Evolutionary conservation across 2,888 invertebrate species (phyloP).

Genomic region (Loripinus fragilis): DNA sequence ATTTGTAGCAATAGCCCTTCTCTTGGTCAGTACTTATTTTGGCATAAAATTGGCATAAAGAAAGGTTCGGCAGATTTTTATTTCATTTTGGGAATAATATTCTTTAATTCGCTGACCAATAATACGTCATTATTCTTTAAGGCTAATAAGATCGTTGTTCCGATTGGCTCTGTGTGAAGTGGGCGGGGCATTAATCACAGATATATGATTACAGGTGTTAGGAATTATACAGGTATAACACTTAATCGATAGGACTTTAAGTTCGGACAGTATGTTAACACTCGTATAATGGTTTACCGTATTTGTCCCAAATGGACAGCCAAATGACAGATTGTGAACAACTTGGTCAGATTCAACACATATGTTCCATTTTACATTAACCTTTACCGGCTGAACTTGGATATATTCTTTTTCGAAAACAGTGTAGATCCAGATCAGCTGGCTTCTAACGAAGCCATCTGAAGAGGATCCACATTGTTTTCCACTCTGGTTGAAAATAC

Average conservation of each 20-base stretch:
- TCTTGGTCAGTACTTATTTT: conserved; percentile 15
- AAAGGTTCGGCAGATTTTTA: conserved; percentile 27
- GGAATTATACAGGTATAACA: conserved; percentile 16
- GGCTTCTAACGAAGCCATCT: no score
- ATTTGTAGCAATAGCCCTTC: conserved; percentile 15
- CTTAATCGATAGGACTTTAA: not conserved
- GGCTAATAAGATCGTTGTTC: not conserved
- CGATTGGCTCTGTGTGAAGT: conserved; percentile 16
- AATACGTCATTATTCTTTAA: not conserved
- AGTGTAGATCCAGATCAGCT: no score
- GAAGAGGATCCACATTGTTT: no score
- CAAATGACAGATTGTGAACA: no score
- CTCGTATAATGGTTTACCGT: no score
- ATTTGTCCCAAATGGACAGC: no score
- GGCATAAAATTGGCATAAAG: conserved; percentile 34
- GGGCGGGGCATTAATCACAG: conserved; percentile 34
- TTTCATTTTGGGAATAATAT: conserved; percentile 25
- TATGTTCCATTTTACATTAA: no score
- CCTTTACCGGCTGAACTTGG: no score
- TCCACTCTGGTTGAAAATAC: no score
- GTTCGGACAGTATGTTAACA: conserved; percentile 7
- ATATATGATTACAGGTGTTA: conserved; percentile 22
- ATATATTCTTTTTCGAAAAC: no score
- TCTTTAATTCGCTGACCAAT: conserved; percentile 36
- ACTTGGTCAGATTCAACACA: no score